phyloP scores from a whole-genome alignment of 2,113 vertebrate species.

The Agapornis roseicollis region DNA sequence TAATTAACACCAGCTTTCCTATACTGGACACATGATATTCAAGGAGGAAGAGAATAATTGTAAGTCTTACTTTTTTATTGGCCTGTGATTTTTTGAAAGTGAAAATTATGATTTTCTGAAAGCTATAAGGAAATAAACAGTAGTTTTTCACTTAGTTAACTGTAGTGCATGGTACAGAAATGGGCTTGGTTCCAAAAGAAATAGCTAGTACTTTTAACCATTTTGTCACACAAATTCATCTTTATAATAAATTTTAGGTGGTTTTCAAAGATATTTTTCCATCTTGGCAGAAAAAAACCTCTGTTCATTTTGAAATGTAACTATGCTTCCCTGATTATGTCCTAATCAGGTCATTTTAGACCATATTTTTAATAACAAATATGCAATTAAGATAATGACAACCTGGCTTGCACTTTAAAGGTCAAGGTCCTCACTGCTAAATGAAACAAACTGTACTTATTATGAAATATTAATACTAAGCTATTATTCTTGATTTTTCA shows the following conservation, averaged over 20 bases:
- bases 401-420: neutral
- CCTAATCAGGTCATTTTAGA: neutral
- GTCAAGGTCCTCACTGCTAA: neutral
- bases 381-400: neutral
- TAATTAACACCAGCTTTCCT: neutral
- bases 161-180: neutral
- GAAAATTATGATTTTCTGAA: neutral
- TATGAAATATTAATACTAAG: neutral
- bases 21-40: neutral
- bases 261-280: neutral
- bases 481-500: neutral
- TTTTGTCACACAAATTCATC: neutral
- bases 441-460: neutral
- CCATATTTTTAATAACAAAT: neutral
- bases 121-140: neutral
- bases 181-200: neutral
- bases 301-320: neutral
- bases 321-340: neutral
- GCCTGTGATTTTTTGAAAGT: neutral
- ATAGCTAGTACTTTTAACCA: neutral
- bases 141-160: neutral
- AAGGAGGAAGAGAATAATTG: neutral
- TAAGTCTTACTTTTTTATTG: neutral
- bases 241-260: neutral
- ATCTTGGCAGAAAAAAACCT: neutral